phyloP scores from a whole-genome alignment of 2,888 invertebrate species.

The Vandiemenella viatica region DNA sequence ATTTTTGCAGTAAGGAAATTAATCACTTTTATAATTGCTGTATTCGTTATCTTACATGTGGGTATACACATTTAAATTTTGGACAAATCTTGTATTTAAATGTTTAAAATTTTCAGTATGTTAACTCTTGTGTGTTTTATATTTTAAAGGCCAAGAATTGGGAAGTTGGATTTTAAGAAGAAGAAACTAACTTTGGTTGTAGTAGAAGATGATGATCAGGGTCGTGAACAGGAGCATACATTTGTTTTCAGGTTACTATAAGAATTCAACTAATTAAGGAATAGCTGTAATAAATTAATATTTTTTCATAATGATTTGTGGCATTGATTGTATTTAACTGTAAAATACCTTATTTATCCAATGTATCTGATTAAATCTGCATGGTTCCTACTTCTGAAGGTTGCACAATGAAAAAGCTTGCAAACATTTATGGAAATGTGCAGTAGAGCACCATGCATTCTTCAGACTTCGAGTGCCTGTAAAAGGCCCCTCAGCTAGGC shows the following conservation, averaged over 20 bases:
- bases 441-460: constrained; percentile 98
- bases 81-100: no score
- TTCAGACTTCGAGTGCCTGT: constrained; percentile 84
- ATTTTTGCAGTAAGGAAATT: neutral
- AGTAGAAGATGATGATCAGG: constrained; percentile 96
- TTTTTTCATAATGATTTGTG: neutral
- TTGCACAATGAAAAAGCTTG: constrained; percentile 94
- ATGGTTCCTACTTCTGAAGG: constrained; percentile 24
- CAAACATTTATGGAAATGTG: constrained; percentile 99
- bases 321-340: no score
- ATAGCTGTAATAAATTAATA: neutral
- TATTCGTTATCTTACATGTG: neutral
- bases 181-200: constrained; percentile 94
- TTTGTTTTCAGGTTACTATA: constrained; percentile 71
- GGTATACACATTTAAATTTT: no score
- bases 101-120: neutral
- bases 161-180: constrained; percentile 92
- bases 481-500: constrained; percentile 74
- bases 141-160: constrained; percentile 74
- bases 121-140: constrained; percentile 3
- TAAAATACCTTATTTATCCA: no score
- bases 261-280: neutral
- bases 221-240: constrained; percentile 92
- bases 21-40: neutral
- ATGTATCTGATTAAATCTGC: neutral